Conservation (phyloP, 2,797 vertebrate species). For the Cryptoblepharus egeriae region DNA sequence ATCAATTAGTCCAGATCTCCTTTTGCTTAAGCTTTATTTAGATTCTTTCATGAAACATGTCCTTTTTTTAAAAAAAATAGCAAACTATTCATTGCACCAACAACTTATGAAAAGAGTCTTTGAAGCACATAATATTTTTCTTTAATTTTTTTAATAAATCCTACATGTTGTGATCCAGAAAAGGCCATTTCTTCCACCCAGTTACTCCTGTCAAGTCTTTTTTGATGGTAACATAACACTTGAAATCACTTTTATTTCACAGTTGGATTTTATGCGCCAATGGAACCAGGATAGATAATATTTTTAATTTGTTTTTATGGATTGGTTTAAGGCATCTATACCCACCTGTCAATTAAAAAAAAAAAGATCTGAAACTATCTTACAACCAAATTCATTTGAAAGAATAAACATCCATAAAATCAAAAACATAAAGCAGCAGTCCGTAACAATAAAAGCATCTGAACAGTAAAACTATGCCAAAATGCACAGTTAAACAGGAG, state of each 20-base stretch:
- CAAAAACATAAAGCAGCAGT: no score
- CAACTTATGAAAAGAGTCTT: constrained; percentile 44
- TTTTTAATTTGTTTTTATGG: no score
- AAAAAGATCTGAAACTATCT: no score
- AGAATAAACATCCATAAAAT: no score
- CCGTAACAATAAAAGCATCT: no score
- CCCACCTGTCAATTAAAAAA: no score
- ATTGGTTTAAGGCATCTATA: no score
- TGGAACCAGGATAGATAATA: constrained; percentile 1
- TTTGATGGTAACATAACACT: constrained; percentile 34
- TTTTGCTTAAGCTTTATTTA: background rate
- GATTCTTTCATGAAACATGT: constrained; percentile 13
- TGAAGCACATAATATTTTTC: constrained; percentile 12
- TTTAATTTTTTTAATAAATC: no score
- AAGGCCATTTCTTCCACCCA: background rate
- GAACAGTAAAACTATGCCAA: no score
- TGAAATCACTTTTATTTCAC: constrained; percentile 17
- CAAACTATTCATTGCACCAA: background rate
- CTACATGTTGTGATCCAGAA: constrained; percentile 37
- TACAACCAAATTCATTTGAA: no score
- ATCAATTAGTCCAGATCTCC: constrained; percentile 52
- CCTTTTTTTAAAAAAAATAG: constrained; percentile 1
- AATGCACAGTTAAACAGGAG: no score
- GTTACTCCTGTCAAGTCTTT: no score
- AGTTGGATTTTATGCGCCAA: constrained; percentile 36